These are phyloP conservation scores for Rhodinocichla rosea DNA, from an alignment of 2,113 vertebrate genomes.

Conservation along the genomic window DNA sequence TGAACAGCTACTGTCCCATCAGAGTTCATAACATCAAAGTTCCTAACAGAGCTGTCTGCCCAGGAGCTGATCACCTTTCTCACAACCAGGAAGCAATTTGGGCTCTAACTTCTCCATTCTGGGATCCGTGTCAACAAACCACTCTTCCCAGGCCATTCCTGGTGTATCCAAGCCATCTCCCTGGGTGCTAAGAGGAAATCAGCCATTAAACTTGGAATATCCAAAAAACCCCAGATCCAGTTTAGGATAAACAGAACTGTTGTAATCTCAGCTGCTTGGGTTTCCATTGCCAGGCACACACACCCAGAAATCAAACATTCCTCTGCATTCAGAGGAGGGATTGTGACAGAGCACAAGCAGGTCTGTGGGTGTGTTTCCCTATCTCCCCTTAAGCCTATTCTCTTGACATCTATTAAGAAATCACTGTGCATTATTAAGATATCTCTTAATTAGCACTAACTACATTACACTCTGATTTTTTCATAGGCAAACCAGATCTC, in stretches of 20 bases:
- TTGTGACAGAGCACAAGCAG: not conserved
- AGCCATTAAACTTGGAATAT: not conserved
- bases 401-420: constrained; percentile 2
- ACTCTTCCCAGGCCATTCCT: not conserved
- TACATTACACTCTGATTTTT: not conserved
- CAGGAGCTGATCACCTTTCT: not conserved
- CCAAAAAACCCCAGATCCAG: not conserved
- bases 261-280: not conserved
- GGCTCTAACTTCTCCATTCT: not conserved
- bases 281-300: not conserved
- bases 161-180: not conserved
- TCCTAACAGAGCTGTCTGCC: not conserved
- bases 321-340: not conserved
- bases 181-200: not conserved
- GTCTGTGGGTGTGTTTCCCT: not conserved
- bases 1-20: constrained; percentile 22
- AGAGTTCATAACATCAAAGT: constrained; percentile 13
- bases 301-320: constrained; percentile 38
- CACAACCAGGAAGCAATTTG: not conserved
- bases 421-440: not conserved
- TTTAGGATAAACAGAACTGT: not conserved
- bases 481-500: not conserved
- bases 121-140: not conserved
- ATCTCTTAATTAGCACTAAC: constrained; percentile 18
- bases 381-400: not conserved